Percentiles rank a stretch among this genome's conserved stretches.
Evolutionary conservation across 1,140 invertebrate genomes (phyloP).

Genomic region (Habropoda laboriosa): DNA sequence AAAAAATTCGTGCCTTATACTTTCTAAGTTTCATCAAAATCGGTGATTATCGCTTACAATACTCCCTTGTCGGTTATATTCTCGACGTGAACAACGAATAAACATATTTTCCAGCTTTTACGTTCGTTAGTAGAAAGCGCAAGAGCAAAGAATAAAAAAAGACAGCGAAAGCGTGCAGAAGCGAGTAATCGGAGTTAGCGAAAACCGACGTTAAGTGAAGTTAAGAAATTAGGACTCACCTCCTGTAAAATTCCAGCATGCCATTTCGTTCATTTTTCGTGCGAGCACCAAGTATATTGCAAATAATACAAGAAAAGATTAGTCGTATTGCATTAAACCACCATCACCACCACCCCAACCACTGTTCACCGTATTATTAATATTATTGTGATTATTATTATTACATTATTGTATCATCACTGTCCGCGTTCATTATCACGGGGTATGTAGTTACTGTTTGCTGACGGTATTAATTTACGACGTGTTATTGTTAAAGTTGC

Average conservation of each 20-base stretch:
- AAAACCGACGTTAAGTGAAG: slow-evolving; percentile 53
- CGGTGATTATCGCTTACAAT: too few species aligned
- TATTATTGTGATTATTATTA: slow-evolving; percentile 9
- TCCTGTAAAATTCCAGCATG: slow-evolving; percentile 81
- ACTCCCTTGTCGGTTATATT: too few species aligned
- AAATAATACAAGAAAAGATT: slow-evolving; percentile 82
- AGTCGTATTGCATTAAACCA: slow-evolving; percentile 77
- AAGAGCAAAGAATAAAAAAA: background rate
- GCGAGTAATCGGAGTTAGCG: slow-evolving; percentile 34
- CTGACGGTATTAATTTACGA: slow-evolving; percentile 52
- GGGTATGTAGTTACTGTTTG: slow-evolving; percentile 35
- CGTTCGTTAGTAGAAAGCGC: background rate
- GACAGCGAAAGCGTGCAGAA: background rate
- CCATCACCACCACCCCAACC: slow-evolving; percentile 69
- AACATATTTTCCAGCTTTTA: background rate
- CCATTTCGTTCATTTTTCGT: slow-evolving; percentile 80
- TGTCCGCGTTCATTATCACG: slow-evolving; percentile 41
- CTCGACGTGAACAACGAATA: background rate
- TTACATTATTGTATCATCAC: slow-evolving; percentile 21
- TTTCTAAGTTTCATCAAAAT: too few species aligned
- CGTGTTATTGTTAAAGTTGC: slow-evolving; percentile 50
- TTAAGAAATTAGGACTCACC: slow-evolving; percentile 78
- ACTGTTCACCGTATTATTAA: slow-evolving; percentile 17
- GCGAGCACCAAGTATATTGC: slow-evolving; percentile 81
- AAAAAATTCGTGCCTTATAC: too few species aligned